Conservation (phyloP, 2,797 vertebrate species). For the Enteromius mattozi region DNA sequence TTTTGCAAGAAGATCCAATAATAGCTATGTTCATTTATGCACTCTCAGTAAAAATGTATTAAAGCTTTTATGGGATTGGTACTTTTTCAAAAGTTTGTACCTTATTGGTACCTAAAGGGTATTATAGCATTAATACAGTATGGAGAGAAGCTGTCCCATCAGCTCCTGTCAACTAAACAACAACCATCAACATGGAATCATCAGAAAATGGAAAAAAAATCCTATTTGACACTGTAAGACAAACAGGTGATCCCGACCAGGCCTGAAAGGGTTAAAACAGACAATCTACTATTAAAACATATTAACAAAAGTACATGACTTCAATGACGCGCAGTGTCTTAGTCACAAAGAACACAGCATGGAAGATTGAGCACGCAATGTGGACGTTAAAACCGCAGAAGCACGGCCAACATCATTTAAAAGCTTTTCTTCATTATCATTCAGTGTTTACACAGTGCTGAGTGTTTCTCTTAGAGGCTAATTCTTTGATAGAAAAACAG, state of each 20-base stretch:
- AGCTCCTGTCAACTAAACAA: neutral
- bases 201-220: neutral
- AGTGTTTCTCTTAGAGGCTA: slow-evolving; percentile 52
- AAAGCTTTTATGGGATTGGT: too few species aligned
- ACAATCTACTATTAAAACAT: neutral
- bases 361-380: slow-evolving; percentile 15
- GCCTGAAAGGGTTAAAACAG: neutral
- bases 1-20: neutral
- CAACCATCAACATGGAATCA: neutral
- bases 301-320: neutral
- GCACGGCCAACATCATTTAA: slow-evolving; percentile 38
- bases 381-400: slow-evolving; percentile 34
- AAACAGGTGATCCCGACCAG: neutral
- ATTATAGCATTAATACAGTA: too few species aligned
- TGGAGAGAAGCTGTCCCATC: neutral
- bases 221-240: neutral
- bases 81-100: too few species aligned
- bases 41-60: neutral
- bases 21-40: neutral
- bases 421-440: slow-evolving; percentile 56
- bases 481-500: slow-evolving; percentile 54
- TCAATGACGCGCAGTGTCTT: neutral
- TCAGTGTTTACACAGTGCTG: slow-evolving; percentile 46
- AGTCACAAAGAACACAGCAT: neutral
- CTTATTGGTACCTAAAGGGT: too few species aligned